Base-by-base conservation (phyloP, 2,113 vertebrate species). In the Hoplias malabaricus region DNA sequence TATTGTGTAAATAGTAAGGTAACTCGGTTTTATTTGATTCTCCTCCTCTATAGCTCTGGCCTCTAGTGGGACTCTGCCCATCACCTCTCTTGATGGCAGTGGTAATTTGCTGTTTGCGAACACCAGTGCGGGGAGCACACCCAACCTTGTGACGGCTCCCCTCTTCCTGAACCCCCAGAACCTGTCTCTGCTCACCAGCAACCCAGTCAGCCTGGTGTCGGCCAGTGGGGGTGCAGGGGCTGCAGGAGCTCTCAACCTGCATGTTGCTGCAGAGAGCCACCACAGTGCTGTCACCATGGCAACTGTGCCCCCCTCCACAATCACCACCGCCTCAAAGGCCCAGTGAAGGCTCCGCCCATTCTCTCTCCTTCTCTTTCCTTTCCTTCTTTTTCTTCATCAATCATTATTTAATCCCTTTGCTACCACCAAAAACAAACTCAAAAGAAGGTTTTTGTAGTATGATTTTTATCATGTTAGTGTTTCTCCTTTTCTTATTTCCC, bases 141-240 rank as follows among this genome's bases (percentile, higher is more conserved):
- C 95, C 83, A 98, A 97, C 93, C 94, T 98, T 80, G 93, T 99
- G 91, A 97, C 96, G 80, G 95, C 95, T 59, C 96, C 97, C n/a
- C 92, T 99, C 85, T 98, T 99, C 91, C 93, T 99, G 88, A 98
- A 94, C 89, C 97, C 96, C 85, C 98, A 98, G 92, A 99, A 97
- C 92, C 95, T 99, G 88, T 99, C 97, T 87, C 93, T 99, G 91
- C 95, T 99, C 91, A 96, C 97, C 95, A 97, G 96, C 94, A 98
- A 97, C 92, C 98, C 98, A 0, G 94, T 99, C 84, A 99, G 96
- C 91, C 90, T 99, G 93, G 94, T 99, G 90, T 96, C 97, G 67
- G 94, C 96, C 5, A 92, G 92, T 13, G 92, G 93, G 78, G 90
- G 92, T 38, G 87, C 92, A 71, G 96, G 94, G 80, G 86, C 89